phyloP scores from a whole-genome alignment of 2,113 vertebrate genomes.

The Trinectes maculatus region DNA sequence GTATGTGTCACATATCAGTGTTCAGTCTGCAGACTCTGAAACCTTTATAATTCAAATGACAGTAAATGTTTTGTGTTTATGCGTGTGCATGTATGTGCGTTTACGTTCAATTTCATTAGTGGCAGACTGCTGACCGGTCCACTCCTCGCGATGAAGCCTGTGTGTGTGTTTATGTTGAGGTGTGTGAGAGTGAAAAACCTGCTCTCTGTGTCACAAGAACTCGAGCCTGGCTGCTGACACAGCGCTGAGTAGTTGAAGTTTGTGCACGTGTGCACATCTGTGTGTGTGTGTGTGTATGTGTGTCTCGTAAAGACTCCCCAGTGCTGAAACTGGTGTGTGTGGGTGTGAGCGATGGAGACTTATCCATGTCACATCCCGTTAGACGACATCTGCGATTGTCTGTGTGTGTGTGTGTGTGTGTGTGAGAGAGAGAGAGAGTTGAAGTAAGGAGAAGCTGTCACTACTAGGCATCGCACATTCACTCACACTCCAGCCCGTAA shows the following conservation, averaged over 20 bases:
- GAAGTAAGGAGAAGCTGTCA: slow-evolving; percentile 70
- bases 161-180: slow-evolving; percentile 48
- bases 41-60: slow-evolving; percentile 40
- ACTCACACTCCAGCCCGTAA: slow-evolving; percentile 65
- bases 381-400: slow-evolving; percentile 78
- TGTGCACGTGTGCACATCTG: slow-evolving; percentile 32
- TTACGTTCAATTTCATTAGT: slow-evolving; percentile 47
- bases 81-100: slow-evolving; percentile 9
- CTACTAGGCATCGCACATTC: slow-evolving; percentile 60
- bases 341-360: slow-evolving; percentile 77
- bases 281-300: slow-evolving; percentile 31
- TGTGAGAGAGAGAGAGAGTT: slow-evolving; percentile 76
- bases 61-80: slow-evolving; percentile 32
- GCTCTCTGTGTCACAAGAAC: slow-evolving; percentile 44
- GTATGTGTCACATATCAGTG: slow-evolving; percentile 11
- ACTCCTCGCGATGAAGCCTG: slow-evolving; percentile 55
- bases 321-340: slow-evolving; percentile 56
- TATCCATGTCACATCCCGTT: slow-evolving; percentile 80
- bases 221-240: slow-evolving; percentile 71
- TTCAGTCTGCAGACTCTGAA: slow-evolving; percentile 29
- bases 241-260: slow-evolving; percentile 63
- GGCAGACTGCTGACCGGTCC: slow-evolving; percentile 57
- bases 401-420: slow-evolving; percentile 77
- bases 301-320: slow-evolving; percentile 40
- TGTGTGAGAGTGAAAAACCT: slow-evolving; percentile 40